phyloP scores from a whole-genome alignment of 2,113 vertebrate genomes.

The Anguilla japonica region DNA sequence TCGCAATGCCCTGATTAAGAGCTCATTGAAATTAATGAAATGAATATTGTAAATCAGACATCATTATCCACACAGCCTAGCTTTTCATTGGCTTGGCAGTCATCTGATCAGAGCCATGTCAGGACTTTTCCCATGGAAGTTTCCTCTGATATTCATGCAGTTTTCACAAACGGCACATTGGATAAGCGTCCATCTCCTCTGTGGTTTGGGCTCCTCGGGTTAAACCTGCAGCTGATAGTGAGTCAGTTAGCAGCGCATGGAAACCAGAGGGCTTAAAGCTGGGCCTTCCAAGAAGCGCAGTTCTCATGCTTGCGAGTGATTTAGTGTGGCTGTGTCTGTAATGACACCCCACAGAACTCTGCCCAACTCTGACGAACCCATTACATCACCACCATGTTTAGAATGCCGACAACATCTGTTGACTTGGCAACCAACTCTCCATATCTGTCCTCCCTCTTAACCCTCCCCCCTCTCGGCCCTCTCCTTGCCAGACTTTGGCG shows the following conservation, averaged over 20 bases:
- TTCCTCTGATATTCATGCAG: not conserved
- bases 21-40: not conserved
- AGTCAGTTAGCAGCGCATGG: not conserved
- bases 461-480: not conserved
- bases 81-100: not conserved
- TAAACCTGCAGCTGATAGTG: not conserved
- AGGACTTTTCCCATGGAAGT: not conserved
- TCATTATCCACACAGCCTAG: not conserved
- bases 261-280: not conserved
- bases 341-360: not conserved
- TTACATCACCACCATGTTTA: not conserved
- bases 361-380: not conserved
- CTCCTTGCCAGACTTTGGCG: conserved; percentile 75
- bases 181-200: not conserved
- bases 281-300: not conserved
- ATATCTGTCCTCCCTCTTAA: not conserved
- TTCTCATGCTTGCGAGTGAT: not conserved
- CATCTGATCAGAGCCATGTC: not conserved
- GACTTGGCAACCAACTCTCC: not conserved
- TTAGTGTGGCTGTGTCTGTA: not conserved
- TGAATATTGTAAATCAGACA: not conserved
- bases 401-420: not conserved
- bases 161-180: not conserved
- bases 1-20: not conserved
- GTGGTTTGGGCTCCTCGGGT: not conserved